Evolutionary conservation across 2,797 vertebrate species (phyloP), one percentile per base, ranked within the genome.

Genomic region (Benthosema pterotum): DNA sequence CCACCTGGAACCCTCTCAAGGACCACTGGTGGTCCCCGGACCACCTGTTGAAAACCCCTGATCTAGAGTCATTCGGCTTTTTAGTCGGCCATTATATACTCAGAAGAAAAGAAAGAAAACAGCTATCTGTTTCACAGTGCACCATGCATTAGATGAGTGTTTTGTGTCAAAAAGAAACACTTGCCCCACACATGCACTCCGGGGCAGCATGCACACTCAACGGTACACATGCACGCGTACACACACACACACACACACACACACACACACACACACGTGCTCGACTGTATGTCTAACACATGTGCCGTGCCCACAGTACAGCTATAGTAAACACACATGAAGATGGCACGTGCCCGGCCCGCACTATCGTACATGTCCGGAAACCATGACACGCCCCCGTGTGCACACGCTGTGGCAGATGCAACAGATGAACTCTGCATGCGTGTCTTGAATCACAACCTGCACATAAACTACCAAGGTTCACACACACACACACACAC

Each of bases 121-220:
- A n/a, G n/a, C n/a, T n/a, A n/a, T n/a, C n/a, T n/a, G n/a, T n/a
- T n/a, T n/a, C n/a, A 32, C 3, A 9, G 32, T 38, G n/a, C 56
- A 47, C 55, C 55, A 45, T 7, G 47, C 56, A 58, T 13, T 49
- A n/a, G n/a, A n/a, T n/a, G n/a, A n/a, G n/a, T n/a, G n/a, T n/a
- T n/a, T n/a, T n/a, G n/a, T n/a, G n/a, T n/a, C n/a, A 13, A 60
- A 51, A 43, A 19, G 42, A 5, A 4, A 50, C 18, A 62, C 58
- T 52, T 56, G 19, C 55, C 58, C 67, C 59, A 47, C 2, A 47
- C 25, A 5, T 11, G 48, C 56, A 63, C 60, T 59, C 32, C 38
- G 16, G 38, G 32, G 32, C 43, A n/a, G n/a, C n/a, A n/a, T n/a
- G 5, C 48, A 58, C 67, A 64, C 54, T 63, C 53, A 59, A 28